phyloP scores from a whole-genome alignment of 1,140 invertebrate species.

The Drosophila littoralis region DNA sequence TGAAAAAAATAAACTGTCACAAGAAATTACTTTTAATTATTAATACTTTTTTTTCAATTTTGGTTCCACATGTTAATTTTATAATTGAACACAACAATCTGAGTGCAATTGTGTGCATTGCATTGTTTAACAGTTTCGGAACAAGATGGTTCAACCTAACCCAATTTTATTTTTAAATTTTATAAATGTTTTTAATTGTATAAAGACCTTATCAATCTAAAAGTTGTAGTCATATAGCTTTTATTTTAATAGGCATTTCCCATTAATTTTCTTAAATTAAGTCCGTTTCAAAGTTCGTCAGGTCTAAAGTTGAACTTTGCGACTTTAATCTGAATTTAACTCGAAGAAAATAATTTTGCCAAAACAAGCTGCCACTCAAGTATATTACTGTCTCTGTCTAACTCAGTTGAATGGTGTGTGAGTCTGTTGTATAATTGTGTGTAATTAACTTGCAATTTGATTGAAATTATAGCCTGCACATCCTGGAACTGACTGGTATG shows the following conservation, averaged over 20 bases:
- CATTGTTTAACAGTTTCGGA: no score
- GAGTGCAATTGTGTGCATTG: no score
- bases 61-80: no score
- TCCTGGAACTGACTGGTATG: not conserved
- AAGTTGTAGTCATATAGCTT: no score
- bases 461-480: conserved; percentile 73
- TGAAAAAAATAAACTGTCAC: no score
- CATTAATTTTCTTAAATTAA: not conserved
- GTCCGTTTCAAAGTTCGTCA: not conserved
- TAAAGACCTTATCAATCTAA: no score
- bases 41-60: no score
- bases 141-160: no score
- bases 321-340: conserved; percentile 1
- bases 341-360: conserved; percentile 1
- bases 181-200: no score
- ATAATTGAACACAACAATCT: no score
- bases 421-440: conserved; percentile 69
- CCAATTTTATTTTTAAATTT: no score
- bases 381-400: not conserved
- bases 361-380: conserved; percentile 34
- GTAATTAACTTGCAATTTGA: conserved; percentile 81
- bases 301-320: not conserved
- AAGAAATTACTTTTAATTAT: no score
- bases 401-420: conserved; percentile 15
- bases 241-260: not conserved